A percentile compares a stretch with the other conserved stretches of the same genome.
Evolutionary conservation across 2,888 invertebrate species (phyloP).

Genomic region (Odontocerum albicorne): DNA sequence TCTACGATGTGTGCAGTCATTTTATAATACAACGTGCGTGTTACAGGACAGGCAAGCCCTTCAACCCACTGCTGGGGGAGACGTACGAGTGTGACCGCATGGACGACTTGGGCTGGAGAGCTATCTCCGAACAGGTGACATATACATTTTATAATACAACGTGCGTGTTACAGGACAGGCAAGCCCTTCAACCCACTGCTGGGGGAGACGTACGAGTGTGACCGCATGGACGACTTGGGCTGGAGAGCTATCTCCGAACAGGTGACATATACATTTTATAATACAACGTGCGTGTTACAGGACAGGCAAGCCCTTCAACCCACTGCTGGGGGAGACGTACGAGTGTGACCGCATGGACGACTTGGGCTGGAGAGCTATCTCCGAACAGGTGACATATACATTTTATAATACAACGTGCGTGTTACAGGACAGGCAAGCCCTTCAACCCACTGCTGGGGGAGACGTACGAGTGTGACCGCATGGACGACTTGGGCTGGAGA

Average conservation of each 20-base stretch:
- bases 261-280: too few species aligned
- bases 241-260: slow-evolving; percentile 92
- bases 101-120: slow-evolving; percentile 94
- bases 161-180: slow-evolving; percentile 82
- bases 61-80: slow-evolving; percentile 95
- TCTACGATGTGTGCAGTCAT: too few species aligned
- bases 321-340: slow-evolving; percentile 92
- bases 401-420: too few species aligned
- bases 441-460: slow-evolving; percentile 97
- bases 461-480: slow-evolving; percentile 96
- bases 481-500: slow-evolving; percentile 93
- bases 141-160: too few species aligned
- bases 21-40: too few species aligned
- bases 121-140: slow-evolving; percentile 92
- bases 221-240: slow-evolving; percentile 91
- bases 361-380: slow-evolving; percentile 92
- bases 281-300: too few species aligned
- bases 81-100: slow-evolving; percentile 96
- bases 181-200: slow-evolving; percentile 98
- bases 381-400: slow-evolving; percentile 92
- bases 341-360: slow-evolving; percentile 96
- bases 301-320: slow-evolving; percentile 98
- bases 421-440: slow-evolving; percentile 90
- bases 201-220: slow-evolving; percentile 97
- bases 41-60: slow-evolving; percentile 92